These are phyloP conservation scores for Mastacembelus armatus DNA, from an alignment of 2,797 vertebrate genomes.

Conservation along the genomic window DNA sequence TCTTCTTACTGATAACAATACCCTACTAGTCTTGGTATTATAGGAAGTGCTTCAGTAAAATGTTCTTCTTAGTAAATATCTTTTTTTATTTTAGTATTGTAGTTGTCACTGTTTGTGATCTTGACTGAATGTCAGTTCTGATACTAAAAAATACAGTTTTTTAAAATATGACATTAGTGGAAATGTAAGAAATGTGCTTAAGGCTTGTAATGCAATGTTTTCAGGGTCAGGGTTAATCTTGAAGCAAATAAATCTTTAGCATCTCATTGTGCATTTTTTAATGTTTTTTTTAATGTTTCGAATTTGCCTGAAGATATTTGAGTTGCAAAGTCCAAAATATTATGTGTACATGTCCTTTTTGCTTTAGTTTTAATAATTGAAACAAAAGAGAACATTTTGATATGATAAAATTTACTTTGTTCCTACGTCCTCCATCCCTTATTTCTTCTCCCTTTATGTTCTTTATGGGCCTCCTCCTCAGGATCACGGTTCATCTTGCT, in stretches of 20 bases:
- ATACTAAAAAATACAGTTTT: too few relatives aligned
- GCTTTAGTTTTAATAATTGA: neutral
- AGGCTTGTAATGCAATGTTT: neutral
- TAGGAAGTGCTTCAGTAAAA: too few relatives aligned
- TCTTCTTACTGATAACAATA: conserved; percentile 23
- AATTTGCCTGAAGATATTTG: neutral
- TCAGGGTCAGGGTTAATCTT: neutral
- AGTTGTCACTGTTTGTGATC: too few relatives aligned
- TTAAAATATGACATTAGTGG: too few relatives aligned
- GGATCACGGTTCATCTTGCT: conserved; percentile 96
- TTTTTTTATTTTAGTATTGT: too few relatives aligned
- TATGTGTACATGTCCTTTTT: neutral
- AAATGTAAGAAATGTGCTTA: too few relatives aligned
- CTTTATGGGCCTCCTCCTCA: conserved; percentile 77
- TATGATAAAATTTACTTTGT: neutral
- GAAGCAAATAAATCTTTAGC: neutral
- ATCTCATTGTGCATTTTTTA: conserved; percentile 6
- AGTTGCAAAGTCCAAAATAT: neutral
- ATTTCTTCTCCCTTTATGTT: neutral
- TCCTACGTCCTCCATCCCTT: neutral
- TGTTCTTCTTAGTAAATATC: too few relatives aligned
- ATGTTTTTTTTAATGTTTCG: neutral
- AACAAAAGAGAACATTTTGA: neutral
- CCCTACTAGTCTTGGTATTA: too few relatives aligned
- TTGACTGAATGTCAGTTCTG: too few relatives aligned